Evolutionary conservation across 2,888 invertebrate genomes (phyloP).

Genomic region (Cheiracanthium punctorium): DNA sequence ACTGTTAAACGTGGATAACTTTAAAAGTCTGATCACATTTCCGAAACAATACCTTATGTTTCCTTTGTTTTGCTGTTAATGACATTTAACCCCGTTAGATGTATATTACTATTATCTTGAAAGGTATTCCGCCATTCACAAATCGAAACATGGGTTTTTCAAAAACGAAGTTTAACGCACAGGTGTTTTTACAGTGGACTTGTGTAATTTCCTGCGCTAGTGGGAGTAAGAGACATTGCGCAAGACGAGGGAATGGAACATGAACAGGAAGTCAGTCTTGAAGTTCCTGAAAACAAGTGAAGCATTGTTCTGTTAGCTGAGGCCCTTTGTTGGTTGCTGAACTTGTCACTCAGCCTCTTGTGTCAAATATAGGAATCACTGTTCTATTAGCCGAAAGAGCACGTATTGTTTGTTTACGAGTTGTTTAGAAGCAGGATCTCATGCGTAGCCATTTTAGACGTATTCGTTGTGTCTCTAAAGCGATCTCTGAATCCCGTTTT

Average conservation of each 20-base stretch:
- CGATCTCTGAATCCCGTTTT: too few relatives aligned
- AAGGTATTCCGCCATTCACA: too few relatives aligned
- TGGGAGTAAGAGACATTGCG: neutral
- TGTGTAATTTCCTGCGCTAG: neutral
- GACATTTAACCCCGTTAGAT: too few relatives aligned
- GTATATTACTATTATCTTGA: too few relatives aligned
- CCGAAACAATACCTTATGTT: too few relatives aligned
- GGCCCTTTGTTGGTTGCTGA: neutral
- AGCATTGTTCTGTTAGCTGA: neutral
- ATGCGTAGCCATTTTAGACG: neutral
- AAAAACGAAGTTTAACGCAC: too few relatives aligned
- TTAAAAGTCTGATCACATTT: too few relatives aligned
- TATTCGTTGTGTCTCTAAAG: too few relatives aligned
- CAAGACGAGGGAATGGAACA: neutral
- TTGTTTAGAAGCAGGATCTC: neutral
- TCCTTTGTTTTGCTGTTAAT: too few relatives aligned
- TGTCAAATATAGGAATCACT: neutral
- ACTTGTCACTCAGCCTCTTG: neutral
- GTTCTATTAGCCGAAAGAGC: slow-evolving; percentile 2
- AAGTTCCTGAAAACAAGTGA: neutral
- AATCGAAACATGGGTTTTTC: too few relatives aligned
- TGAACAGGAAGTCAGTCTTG: neutral
- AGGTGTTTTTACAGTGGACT: neutral
- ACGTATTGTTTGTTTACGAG: neutral
- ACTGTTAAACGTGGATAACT: too few relatives aligned